These are phyloP conservation scores for Drosophila nannoptera DNA, from an alignment of 1,140 invertebrate genomes.

Conservation along the genomic window DNA sequence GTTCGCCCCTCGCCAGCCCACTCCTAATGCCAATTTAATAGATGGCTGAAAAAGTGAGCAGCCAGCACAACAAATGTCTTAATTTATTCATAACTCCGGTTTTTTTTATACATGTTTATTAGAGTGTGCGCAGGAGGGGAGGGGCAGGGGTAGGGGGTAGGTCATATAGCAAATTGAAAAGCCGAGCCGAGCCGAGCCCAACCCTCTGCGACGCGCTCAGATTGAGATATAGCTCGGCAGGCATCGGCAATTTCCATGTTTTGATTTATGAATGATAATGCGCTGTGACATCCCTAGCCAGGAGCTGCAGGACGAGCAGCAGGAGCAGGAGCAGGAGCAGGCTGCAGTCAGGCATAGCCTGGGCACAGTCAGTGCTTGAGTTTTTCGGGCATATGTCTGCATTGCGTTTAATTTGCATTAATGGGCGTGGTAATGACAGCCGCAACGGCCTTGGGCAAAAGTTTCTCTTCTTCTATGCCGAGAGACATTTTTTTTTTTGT, in stretches of 20 bases:
- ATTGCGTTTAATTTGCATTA: slow-evolving; percentile 78
- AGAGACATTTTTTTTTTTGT: slow-evolving; percentile 8
- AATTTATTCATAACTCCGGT: slow-evolving; percentile 69
- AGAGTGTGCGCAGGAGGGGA: slow-evolving; percentile 38
- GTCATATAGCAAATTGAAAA: slow-evolving; percentile 36
- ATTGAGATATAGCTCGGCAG: slow-evolving; percentile 6
- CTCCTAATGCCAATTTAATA: slow-evolving; percentile 70
- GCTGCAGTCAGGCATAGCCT: background rate
- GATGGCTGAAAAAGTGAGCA: slow-evolving; percentile 56
- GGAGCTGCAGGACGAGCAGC: background rate
- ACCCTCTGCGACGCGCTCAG: slow-evolving; percentile 13
- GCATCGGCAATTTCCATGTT: slow-evolving; percentile 66
- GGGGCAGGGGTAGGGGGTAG: background rate
- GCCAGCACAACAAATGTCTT: slow-evolving; percentile 62
- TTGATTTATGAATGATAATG: slow-evolving; percentile 79
- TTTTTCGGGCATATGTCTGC: slow-evolving; percentile 69
- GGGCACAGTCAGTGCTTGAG: slow-evolving; percentile 4
- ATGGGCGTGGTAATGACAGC: slow-evolving; percentile 70
- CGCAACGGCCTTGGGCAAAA: slow-evolving; percentile 20
- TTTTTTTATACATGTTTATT: slow-evolving; percentile 61
- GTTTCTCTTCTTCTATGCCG: background rate
- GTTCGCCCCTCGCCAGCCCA: background rate
- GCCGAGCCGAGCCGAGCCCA: slow-evolving; percentile 5
- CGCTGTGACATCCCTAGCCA: slow-evolving; percentile 66
- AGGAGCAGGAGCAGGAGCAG: background rate